Base-by-base conservation (phyloP, 1,140 invertebrate genomes). In the Leptinotarsa lineolata region DNA sequence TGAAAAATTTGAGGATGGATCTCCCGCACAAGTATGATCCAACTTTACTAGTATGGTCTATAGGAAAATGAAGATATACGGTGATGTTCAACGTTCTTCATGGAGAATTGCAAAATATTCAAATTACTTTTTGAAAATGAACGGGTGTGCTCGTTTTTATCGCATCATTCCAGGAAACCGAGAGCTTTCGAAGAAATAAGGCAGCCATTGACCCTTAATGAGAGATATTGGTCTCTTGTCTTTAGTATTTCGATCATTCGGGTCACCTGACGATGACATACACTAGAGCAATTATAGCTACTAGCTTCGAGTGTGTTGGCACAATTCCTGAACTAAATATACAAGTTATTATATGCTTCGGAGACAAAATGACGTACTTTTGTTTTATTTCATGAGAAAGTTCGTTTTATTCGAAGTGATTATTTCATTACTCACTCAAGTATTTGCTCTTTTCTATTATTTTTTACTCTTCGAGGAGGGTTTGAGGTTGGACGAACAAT, bases 201-300 rank as follows among this genome's bases (percentile, higher is more conserved):
- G 48, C 48, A 54, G 48, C 48, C 48, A 54, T 54, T 54, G 48
- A 54, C 48, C 48, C 48, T 54, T 54, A 54, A 54, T 54, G 48
- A 54, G 48, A 54, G 48, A 54, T 54, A 54, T 54, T 54, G 48
- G 48, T 54, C 48, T 54, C n/a, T 54, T 13, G 48, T 54, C 48
- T 54, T 54, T 54, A 54, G 48, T 54, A 54, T 54, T 54, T 54
- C 48, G n/a, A 54, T 54, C 48, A 54, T 54, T 54, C 48, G n/a
- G 48, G 48, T 54, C 48, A 54, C 48, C 48, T 54, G 48, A 54
- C 15, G n/a, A n/a, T 54, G 48, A 54, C 48, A 54, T 54, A 54
- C 48, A 54, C 48, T 54, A 18, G n/a, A 54, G n/a, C 48, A 16
- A 54, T 54, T 54, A 54, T 54, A 54, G 48, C 48, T 54, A 54